These are phyloP conservation scores for Bombus difficillimus DNA, from an alignment of 1,140 invertebrate genomes.

Conservation along the genomic window DNA sequence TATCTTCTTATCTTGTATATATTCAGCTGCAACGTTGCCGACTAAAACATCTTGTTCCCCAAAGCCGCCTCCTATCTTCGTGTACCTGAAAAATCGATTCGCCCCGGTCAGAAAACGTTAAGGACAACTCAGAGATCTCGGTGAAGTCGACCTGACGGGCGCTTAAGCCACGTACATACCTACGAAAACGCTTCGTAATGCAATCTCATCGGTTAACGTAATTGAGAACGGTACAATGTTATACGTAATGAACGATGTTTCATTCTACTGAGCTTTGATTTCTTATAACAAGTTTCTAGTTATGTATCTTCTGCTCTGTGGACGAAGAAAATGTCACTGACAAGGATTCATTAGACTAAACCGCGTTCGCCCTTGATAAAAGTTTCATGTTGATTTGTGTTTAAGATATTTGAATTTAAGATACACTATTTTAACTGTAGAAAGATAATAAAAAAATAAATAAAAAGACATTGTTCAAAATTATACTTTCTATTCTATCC, in stretches of 20 bases:
- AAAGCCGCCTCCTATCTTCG: neutral
- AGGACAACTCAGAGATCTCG: neutral
- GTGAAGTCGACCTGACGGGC: neutral
- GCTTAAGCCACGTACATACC: neutral
- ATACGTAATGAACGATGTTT: neutral
- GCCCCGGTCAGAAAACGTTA: neutral
- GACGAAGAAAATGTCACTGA: neutral
- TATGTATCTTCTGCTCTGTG: neutral
- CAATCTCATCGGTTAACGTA: neutral
- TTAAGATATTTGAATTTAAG: neutral
- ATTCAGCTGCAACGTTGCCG: constrained; percentile 25
- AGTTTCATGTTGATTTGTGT: neutral
- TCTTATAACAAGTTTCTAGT: neutral
- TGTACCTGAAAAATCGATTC: constrained; percentile 16
- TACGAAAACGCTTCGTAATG: neutral
- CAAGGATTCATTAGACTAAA: neutral
- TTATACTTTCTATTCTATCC: too few relatives aligned
- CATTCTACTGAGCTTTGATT: neutral
- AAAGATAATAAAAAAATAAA: neutral
- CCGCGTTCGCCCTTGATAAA: neutral
- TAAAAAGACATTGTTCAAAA: too few relatives aligned
- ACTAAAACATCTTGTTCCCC: constrained; percentile 2
- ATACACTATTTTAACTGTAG: neutral
- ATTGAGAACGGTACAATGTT: neutral
- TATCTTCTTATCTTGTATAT: constrained; percentile 28